A percentile compares a stretch with the other conserved stretches of the same genome.
phyloP scores from a whole-genome alignment of 1,140 invertebrate genomes.

The Atopsyche davidsoni region DNA sequence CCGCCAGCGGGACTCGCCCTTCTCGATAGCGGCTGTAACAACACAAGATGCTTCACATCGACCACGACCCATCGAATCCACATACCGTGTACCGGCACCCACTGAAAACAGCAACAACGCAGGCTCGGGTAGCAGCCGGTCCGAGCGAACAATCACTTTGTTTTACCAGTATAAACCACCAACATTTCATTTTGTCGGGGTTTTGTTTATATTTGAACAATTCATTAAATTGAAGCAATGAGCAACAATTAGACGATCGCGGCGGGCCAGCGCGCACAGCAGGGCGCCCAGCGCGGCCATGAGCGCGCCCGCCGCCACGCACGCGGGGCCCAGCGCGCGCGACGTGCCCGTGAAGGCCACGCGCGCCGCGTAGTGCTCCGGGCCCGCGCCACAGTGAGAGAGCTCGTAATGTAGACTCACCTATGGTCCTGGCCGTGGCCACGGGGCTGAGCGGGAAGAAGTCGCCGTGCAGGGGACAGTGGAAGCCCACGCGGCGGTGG shows the following conservation, averaged over 20 bases:
- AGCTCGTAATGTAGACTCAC: too few relatives aligned
- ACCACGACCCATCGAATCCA: too few relatives aligned
- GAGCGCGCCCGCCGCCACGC: conserved; percentile 61
- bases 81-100: too few relatives aligned
- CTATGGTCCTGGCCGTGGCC: conserved; percentile 40
- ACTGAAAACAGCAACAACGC: too few relatives aligned
- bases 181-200: too few relatives aligned
- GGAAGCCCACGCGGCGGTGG: conserved; percentile 65
- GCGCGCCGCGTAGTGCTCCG: conserved; percentile 59
- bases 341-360: conserved; percentile 67
- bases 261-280: conserved; percentile 58
- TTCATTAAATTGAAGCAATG: too few relatives aligned
- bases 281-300: conserved; percentile 58
- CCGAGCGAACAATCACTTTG: too few relatives aligned
- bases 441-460: conserved; percentile 67
- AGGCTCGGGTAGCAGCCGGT: too few relatives aligned
- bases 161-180: too few relatives aligned
- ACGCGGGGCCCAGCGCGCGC: conserved; percentile 62
- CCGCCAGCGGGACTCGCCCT: conserved; percentile 29
- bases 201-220: too few relatives aligned
- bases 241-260: too few relatives aligned
- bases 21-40: conserved; percentile 34
- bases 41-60: too few relatives aligned
- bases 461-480: conserved; percentile 70
- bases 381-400: conserved; percentile 62